Base-by-base conservation (phyloP, 1,140 invertebrate species). In the Bombyx mandarina region DNA sequence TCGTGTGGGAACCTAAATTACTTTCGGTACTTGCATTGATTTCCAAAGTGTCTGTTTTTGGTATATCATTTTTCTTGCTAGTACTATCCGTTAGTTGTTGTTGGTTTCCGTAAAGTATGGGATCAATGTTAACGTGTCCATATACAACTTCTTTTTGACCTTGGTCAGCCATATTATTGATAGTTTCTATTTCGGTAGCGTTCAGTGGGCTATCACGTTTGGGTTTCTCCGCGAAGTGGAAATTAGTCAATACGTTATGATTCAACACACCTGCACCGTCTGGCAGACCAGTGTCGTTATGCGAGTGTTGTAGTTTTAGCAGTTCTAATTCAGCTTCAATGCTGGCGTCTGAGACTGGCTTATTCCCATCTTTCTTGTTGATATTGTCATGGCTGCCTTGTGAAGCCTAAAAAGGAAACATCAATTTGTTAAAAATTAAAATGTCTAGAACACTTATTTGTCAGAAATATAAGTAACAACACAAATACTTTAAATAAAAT, bases 281-380 rank as follows among this genome's bases (percentile, higher is more conserved):
- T 12, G 63, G 48, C 42, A 66, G 56, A 56, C 56, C 58, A 47
- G 72, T 71, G n/a, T 73, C 60, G 60, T 86, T 80, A 8, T 72
- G 57, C 56, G 70, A 60, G 10, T 66, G 62, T 69, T 81, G 77
- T 45, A 85, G 69, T 70, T 84, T 85, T 47, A 87, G 65, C 8
- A 87, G 63, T 69, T 87, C 84, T 62, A 85, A 59, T 72, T 87
- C 84, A 61, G 83, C 83, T 73, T 83, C 80, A 60, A 86, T 73
- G 58, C 74, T 75, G 10, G 70, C 63, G 54, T 75, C 81, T 49
- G 60, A 66, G 26, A 67, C 58, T 61, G 58, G 57, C 56, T 58
- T 61, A 51, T 64, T 73, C 10, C 73, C 67, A 35, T 73, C 75
- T 69, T 84, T 86, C 58, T 86, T 86, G 65, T 82, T 70, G 59